phyloP scores from a whole-genome alignment of 64 coral and sea anemone genomes.

The Porites australiensis region DNA sequence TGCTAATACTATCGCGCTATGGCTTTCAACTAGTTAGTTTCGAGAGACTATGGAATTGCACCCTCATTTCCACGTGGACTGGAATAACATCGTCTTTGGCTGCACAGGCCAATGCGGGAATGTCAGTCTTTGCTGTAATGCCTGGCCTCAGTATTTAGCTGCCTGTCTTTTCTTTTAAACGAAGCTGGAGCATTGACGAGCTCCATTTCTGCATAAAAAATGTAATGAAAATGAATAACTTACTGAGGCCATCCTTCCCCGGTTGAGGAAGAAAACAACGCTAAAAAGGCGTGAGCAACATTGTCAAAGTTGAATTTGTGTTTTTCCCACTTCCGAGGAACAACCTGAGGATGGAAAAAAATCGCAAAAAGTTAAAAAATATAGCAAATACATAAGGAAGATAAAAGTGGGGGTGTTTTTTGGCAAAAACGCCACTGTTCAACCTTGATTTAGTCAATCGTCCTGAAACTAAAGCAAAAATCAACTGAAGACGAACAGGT shows the following conservation, averaged over 20 bases:
- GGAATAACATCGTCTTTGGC: neutral
- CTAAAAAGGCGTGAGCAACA: constrained; percentile 82
- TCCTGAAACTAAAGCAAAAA: no score
- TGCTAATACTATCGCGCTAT: no score
- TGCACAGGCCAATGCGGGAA: neutral
- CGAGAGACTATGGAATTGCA: neutral
- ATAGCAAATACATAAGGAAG: neutral
- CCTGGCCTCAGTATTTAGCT: no score
- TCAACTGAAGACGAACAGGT: no score
- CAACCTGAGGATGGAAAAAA: constrained; percentile 33
- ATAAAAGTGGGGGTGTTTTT: neutral
- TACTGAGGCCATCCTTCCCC: constrained; percentile 99
- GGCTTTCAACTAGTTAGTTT: neutral
- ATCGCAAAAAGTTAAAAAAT: neutral
- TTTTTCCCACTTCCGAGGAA: constrained; percentile 64
- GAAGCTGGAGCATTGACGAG: no score
- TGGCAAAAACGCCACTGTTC: no score
- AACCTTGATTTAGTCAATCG: no score
- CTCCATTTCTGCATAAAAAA: no score
- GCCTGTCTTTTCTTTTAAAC: no score
- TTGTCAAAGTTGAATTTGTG: constrained; percentile 92
- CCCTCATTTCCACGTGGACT: neutral
- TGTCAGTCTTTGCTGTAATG: no score
- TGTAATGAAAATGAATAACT: constrained; percentile 8
- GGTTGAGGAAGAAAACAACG: constrained; percentile 93